A percentile compares a stretch with the other conserved stretches of the same genome.
Conservation (phyloP, 2,797 vertebrate genomes). For the Nyctibius grandis region DNA sequence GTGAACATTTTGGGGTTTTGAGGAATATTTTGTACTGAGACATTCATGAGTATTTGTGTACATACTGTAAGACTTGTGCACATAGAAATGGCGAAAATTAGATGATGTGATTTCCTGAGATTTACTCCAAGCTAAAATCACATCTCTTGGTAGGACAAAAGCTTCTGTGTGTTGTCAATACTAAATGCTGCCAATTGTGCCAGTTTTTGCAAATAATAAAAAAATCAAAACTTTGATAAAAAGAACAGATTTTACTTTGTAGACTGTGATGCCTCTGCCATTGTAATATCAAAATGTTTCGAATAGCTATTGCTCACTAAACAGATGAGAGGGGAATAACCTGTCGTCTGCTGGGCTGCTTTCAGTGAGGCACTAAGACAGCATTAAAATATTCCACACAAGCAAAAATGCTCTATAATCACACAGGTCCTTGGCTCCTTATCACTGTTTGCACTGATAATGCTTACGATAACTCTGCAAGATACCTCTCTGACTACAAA, state of each 20-base stretch:
- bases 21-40: neutral
- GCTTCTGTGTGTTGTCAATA: neutral
- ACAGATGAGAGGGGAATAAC: neutral
- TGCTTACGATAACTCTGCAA: neutral
- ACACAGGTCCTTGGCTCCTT: neutral
- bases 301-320: neutral
- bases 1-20: neutral
- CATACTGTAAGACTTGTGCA: neutral
- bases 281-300: neutral
- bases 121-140: neutral
- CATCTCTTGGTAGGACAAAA: neutral
- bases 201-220: neutral
- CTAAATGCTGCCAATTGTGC: neutral
- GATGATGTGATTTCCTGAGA: neutral
- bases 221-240: neutral
- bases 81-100: neutral
- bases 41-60: neutral
- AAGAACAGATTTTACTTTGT: neutral
- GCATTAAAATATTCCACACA: neutral
- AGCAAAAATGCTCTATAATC: neutral
- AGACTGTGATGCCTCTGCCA: fast-evolving
- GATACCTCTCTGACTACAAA: neutral
- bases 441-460: constrained; percentile 15
- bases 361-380: neutral
- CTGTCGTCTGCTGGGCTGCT: neutral